phyloP scores from a whole-genome alignment of 2,113 vertebrate genomes.

The Nycticebus coucang region DNA sequence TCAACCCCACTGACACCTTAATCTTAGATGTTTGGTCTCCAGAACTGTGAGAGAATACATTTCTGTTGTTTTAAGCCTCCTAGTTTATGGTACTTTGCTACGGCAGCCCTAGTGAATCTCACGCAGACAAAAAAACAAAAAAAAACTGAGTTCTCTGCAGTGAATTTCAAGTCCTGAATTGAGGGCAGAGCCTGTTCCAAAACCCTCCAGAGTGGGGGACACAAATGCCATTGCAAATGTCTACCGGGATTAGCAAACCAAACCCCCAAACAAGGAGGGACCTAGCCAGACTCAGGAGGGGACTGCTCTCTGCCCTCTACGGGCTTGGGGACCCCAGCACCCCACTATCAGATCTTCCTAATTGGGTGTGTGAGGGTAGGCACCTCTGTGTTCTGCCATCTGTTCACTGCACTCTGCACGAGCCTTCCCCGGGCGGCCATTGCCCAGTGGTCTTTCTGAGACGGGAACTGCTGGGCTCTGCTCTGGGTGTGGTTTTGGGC shows the following conservation, averaged over 20 bases:
- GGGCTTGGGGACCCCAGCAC: background rate
- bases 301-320: rapidly evolving
- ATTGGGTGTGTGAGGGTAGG: background rate
- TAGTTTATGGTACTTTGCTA: rapidly evolving
- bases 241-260: background rate
- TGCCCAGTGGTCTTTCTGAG: background rate
- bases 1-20: background rate
- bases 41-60: background rate
- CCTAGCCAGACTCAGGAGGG: rapidly evolving
- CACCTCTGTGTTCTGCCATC: rapidly evolving
- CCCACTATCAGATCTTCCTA: background rate
- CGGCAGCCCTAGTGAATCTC: rapidly evolving
- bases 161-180: background rate
- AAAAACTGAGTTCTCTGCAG: too few species aligned
- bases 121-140: too few species aligned
- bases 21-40: background rate
- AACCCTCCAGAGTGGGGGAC: rapidly evolving
- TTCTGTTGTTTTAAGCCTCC: background rate
- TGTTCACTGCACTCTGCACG: background rate
- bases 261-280: background rate
- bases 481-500: too few species aligned
- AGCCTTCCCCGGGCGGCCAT: background rate
- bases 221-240: background rate
- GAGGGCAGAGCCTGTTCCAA: background rate
- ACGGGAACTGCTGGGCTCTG: too few species aligned